A percentile compares a stretch with the other conserved stretches of the same genome.
phyloP scores from a whole-genome alignment of 2,888 invertebrate genomes.

The Lycocerus yunnanus region DNA sequence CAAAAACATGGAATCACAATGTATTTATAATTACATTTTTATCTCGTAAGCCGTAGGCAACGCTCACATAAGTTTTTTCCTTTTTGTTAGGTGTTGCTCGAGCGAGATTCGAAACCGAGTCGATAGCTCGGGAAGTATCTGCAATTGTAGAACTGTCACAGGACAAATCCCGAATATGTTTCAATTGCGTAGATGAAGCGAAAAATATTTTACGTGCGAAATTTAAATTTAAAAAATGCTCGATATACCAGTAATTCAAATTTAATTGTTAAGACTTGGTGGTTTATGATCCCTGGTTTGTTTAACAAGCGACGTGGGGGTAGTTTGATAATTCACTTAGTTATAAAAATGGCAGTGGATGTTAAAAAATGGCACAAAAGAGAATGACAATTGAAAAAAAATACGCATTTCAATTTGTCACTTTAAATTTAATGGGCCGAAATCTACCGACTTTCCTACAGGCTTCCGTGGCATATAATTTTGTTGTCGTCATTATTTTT shows the following conservation, averaged over 20 bases:
- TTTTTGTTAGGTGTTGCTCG: not conserved
- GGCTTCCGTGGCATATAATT: not conserved
- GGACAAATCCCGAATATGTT: too few relatives aligned
- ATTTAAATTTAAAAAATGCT: not conserved
- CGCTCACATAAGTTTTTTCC: not conserved
- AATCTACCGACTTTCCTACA: not conserved
- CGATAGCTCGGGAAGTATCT: not conserved
- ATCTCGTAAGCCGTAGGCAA: not conserved
- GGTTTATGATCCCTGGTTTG: constrained; percentile 1
- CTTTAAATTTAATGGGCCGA: constrained; percentile 2
- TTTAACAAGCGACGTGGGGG: constrained; percentile 3
- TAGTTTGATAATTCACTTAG: constrained; percentile 4
- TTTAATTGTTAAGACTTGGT: constrained; percentile 1
- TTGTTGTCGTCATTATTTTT: not conserved
- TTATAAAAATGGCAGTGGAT: not conserved
- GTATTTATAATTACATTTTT: not conserved
- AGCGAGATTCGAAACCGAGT: not conserved
- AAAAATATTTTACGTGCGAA: not conserved
- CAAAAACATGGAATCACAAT: not conserved
- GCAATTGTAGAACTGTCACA: too few relatives aligned
- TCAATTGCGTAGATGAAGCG: not conserved
- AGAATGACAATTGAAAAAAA: constrained; percentile 2
- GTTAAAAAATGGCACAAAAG: not conserved
- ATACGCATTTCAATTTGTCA: not conserved
- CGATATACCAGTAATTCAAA: not conserved